phyloP scores from a whole-genome alignment of 2,888 invertebrate genomes.

The Leptopilina drosophilae region DNA sequence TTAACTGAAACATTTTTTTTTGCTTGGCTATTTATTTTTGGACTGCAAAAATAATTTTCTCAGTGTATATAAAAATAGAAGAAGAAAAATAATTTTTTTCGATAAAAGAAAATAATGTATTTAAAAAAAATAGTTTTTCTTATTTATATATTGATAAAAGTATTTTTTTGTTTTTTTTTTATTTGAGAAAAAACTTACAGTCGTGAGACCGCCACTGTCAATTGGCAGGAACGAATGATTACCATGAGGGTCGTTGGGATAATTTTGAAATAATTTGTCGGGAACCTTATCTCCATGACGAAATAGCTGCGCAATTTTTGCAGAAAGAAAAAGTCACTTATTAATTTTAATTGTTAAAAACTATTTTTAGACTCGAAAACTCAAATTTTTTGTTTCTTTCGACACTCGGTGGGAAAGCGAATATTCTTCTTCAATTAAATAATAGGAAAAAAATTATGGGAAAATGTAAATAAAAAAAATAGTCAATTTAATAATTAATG shows the following conservation, averaged over 20 bases:
- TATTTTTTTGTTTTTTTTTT: background rate
- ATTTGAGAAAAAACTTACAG: slow-evolving; percentile 70
- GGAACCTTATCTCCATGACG: slow-evolving; percentile 82
- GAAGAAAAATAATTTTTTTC: background rate
- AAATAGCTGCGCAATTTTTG: slow-evolving; percentile 75
- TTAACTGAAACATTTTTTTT: too few relatives aligned
- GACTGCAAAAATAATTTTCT: too few relatives aligned
- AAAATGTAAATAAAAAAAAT: too few relatives aligned
- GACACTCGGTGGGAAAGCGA: too few relatives aligned
- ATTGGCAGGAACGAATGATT: slow-evolving; percentile 77
- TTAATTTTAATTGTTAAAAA: too few relatives aligned
- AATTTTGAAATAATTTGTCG: slow-evolving; percentile 78
- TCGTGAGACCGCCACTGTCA: slow-evolving; percentile 79
- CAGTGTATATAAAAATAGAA: too few relatives aligned
- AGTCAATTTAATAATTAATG: too few relatives aligned
- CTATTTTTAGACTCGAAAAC: too few relatives aligned
- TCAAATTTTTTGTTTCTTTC: background rate
- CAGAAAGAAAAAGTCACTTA: slow-evolving; percentile 34
- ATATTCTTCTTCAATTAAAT: too few relatives aligned
- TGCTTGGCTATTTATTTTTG: too few relatives aligned
- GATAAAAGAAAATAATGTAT: background rate
- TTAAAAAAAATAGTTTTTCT: background rate
- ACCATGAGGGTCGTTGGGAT: slow-evolving; percentile 78
- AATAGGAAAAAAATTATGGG: too few relatives aligned
- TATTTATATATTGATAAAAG: background rate